Evolutionary conservation across 2,113 vertebrate genomes (phyloP).

Genomic region (Diadophis punctatus): DNA sequence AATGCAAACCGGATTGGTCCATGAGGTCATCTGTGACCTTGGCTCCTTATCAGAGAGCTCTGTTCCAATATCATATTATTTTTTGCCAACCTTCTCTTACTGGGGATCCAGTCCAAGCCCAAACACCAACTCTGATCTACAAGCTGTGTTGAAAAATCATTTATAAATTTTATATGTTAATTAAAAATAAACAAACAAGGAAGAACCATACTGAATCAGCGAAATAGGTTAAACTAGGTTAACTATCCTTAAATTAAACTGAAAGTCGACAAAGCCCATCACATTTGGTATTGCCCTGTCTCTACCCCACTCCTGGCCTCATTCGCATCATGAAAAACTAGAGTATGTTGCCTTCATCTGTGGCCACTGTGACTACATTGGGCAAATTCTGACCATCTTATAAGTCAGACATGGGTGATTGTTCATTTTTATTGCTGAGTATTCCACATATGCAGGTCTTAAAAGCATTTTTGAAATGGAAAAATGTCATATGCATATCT

Average conservation of each 20-base stretch:
- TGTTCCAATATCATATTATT: background rate
- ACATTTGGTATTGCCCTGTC: background rate
- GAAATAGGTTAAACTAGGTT: background rate
- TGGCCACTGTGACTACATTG: background rate
- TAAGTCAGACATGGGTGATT: background rate
- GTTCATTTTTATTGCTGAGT: background rate
- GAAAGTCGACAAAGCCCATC: background rate
- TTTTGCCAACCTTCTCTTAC: background rate
- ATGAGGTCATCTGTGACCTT: background rate
- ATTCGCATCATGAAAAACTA: background rate
- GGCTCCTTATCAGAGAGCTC: background rate
- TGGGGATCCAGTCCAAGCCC: background rate
- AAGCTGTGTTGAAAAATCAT: background rate
- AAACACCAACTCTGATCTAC: background rate
- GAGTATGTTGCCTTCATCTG: background rate
- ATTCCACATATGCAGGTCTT: background rate
- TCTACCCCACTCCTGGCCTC: background rate
- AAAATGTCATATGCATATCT: background rate
- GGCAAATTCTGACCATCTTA: background rate
- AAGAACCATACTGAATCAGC: background rate
- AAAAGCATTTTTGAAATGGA: background rate
- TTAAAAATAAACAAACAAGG: background rate
- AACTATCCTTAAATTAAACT: background rate
- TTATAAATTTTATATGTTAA: background rate
- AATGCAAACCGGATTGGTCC: background rate